Evolutionary conservation across 2,888 invertebrate species (phyloP), one percentile per base, ranked within the genome.

Genomic region (Drosophila meridiana): DNA sequence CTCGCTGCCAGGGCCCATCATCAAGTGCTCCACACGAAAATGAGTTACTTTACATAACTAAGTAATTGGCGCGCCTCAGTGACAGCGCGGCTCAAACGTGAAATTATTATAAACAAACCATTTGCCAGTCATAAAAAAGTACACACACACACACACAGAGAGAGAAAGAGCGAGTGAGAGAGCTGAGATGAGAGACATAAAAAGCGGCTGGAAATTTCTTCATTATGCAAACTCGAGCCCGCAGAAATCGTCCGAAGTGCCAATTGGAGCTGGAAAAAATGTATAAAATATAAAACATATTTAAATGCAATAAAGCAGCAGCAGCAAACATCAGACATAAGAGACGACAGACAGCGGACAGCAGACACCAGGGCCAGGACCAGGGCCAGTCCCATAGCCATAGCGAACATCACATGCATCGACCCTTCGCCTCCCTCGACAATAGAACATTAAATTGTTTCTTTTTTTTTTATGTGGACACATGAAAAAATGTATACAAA

Each of bases 41-140:
- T 85, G 85, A 85, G 85, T 89, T 85, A 89, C 89, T 89, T 85
- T 85, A 82, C 85, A 85, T 85, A 85, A 85, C 89, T 89, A 85
- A 85, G 85, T 85, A 85, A 85, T 85, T 85, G 89, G 84, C 89
- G 64, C 75, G 78, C 66, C 71, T 73, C 73, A 60, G 87, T 76
- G 87, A 73, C 89, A 83, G 78, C 56, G 72, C 53, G 72, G 75
- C 75, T 75, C 80, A 87, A 86, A 87, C 76, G 83, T 87, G 75
- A 86, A 86, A 90, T 89, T 86, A 90, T 87, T 88, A 90, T 87
- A 88, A 90, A 88, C 86, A 86, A 88, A 87, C 83, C 90, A 90
- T 88, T 87, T 69, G 83, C 32, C 72, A 82, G 80, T 80, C 84
- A 76, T 89, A 89, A 84, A 83, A 82, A 73, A 20, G 20, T 20